A percentile compares a stretch with the other conserved stretches of the same genome.
Evolutionary conservation across 2,888 invertebrate genomes (phyloP).

Genomic region (Emmelina monodactyla): DNA sequence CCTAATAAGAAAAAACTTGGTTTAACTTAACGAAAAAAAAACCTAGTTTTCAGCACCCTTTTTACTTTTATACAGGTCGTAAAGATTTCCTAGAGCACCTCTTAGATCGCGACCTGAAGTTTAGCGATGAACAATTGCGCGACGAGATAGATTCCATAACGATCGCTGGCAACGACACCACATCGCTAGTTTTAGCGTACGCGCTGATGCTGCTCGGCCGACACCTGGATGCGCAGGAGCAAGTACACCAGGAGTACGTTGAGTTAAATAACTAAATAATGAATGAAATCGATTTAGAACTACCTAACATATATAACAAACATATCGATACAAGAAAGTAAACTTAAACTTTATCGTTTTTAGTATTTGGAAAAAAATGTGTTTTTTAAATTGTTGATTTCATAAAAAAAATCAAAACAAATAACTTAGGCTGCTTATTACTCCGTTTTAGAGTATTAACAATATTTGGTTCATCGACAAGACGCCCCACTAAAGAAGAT

Average conservation of each 20-base stretch:
- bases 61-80: too few relatives aligned
- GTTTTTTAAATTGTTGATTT: neutral
- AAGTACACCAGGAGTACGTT: slow-evolving; percentile 31
- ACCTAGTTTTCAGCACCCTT: too few relatives aligned
- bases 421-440: neutral
- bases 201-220: slow-evolving; percentile 35
- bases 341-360: neutral
- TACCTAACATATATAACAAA: too few relatives aligned
- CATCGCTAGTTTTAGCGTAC: slow-evolving; percentile 46
- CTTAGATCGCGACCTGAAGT: slow-evolving; percentile 34
- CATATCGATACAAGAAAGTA: too few relatives aligned
- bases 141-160: slow-evolving; percentile 68
- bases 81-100: slow-evolving; percentile 50
- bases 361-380: neutral
- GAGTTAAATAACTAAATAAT: neutral
- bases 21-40: too few relatives aligned
- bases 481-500: slow-evolving; percentile 50
- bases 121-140: slow-evolving; percentile 56
- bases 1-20: too few relatives aligned
- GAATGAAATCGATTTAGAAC: too few relatives aligned
- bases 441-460: slow-evolving; percentile 42
- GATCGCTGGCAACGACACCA: slow-evolving; percentile 62
- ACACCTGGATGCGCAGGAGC: slow-evolving; percentile 28
- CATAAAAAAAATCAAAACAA: neutral
- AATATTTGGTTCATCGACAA: slow-evolving; percentile 47